phyloP scores from a whole-genome alignment of 2,888 invertebrate species.

The Sesia bembeciformis region DNA sequence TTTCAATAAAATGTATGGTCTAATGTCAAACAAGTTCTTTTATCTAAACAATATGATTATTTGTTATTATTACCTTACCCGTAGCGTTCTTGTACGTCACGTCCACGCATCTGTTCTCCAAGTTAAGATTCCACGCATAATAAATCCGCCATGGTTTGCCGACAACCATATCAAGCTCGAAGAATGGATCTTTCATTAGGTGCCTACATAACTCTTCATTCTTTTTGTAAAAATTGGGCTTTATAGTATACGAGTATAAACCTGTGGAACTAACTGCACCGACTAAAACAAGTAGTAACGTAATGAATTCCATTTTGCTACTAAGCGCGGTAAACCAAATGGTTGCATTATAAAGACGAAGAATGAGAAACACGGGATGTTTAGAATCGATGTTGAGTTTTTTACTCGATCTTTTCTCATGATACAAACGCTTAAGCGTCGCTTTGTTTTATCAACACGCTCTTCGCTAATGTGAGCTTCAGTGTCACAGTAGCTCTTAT shows the following conservation, averaged over 20 bases:
- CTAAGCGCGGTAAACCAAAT: background rate
- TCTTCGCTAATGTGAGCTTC: too few species aligned
- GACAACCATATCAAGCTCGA: constrained; percentile 36
- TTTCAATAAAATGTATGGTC: too few species aligned
- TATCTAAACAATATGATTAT: too few species aligned
- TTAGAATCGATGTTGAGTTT: background rate
- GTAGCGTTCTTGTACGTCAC: constrained; percentile 39
- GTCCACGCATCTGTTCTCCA: constrained; percentile 37
- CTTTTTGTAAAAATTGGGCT: background rate
- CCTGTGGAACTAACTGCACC: background rate
- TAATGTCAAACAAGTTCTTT: too few species aligned
- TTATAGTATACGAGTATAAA: background rate
- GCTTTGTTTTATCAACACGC: too few species aligned
- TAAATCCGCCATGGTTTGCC: constrained; percentile 46
- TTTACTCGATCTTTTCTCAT: too few species aligned
- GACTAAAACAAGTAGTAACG: background rate
- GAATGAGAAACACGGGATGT: background rate
- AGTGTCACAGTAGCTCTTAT: too few species aligned
- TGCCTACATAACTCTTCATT: constrained; percentile 23
- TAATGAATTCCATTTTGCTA: background rate
- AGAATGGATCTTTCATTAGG: constrained; percentile 33
- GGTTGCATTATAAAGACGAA: background rate
- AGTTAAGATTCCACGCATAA: constrained; percentile 43
- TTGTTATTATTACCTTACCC: background rate
- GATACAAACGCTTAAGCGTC: too few species aligned